These are phyloP conservation scores for Antechinus flavipes DNA, from an alignment of 2,113 vertebrate genomes.

Conservation along the genomic window DNA sequence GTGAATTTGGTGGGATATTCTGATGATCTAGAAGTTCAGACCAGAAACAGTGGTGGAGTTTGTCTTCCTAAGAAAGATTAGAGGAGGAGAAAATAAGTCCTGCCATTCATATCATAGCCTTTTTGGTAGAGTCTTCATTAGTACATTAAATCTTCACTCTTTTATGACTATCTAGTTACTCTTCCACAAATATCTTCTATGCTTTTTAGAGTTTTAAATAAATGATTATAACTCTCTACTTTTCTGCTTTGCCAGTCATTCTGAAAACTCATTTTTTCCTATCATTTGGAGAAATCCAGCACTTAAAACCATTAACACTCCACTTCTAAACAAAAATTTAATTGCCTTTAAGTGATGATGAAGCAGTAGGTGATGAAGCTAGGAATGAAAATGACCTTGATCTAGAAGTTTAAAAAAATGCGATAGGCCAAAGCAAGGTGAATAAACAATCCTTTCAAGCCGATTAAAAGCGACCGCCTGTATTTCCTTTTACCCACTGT, in stretches of 20 bases:
- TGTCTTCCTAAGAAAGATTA: not conserved
- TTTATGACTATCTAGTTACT: not conserved
- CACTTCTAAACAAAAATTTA: conserved; percentile 49
- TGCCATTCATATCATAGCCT: not conserved
- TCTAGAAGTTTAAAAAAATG: conserved; percentile 64
- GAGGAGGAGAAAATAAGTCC: not conserved
- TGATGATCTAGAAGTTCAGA: not conserved
- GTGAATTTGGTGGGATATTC: not conserved
- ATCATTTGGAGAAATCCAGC: conserved; percentile 13
- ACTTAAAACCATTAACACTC: conserved; percentile 36
- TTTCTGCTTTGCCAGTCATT: conserved; percentile 21
- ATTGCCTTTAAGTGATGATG: conserved; percentile 31
- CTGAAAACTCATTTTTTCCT: conserved; percentile 18
- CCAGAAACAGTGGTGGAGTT: not conserved
- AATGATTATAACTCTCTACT: conserved; percentile 23
- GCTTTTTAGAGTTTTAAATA: conserved; percentile 31
- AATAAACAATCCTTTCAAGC: conserved; percentile 53
- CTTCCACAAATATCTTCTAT: not conserved
- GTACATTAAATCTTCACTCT: not conserved
- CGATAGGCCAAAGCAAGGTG: conserved; percentile 71
- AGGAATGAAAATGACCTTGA: conserved; percentile 57
- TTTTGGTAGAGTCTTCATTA: not conserved
- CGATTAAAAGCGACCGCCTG: conserved; percentile 53
- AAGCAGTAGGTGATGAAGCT: conserved; percentile 53
- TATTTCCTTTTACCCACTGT: conserved; percentile 63